phyloP scores from a whole-genome alignment of 35 echinoderm and acorn worm genomes.

The Lytechinus pictus region DNA sequence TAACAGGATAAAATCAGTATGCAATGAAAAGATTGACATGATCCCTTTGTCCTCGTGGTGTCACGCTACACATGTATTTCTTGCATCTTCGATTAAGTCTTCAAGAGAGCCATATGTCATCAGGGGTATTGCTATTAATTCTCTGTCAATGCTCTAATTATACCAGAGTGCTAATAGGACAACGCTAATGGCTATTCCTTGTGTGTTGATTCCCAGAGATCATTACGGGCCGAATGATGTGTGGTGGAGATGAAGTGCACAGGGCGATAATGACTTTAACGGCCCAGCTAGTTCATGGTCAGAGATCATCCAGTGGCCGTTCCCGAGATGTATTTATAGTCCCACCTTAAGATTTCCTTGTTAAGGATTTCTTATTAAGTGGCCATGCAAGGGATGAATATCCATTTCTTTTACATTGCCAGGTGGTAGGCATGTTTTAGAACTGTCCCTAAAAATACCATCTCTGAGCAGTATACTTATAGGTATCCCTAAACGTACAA shows the following conservation, averaged over 20 bases:
- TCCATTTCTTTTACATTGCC: neutral
- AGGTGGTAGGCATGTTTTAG: neutral
- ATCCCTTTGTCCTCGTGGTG: neutral
- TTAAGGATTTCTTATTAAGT: neutral
- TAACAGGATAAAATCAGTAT: neutral
- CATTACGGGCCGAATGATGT: conserved; percentile 21
- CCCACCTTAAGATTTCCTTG: neutral
- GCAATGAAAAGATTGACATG: neutral
- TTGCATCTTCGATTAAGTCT: conserved; percentile 9
- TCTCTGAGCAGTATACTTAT: no score
- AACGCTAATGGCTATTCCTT: conserved; percentile 2
- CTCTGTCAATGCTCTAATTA: conserved; percentile 37
- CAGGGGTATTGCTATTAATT: neutral
- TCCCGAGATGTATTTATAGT: neutral
- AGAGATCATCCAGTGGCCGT: neutral
- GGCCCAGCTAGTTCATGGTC: neutral
- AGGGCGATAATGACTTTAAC: neutral
- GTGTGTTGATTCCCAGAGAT: neutral
- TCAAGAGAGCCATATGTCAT: conserved; percentile 18
- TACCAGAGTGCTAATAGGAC: neutral
- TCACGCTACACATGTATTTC: neutral
- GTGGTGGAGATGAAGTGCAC: neutral
- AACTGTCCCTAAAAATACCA: neutral
- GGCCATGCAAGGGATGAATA: neutral
- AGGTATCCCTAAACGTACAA: no score